Conservation (phyloP, 2,113 vertebrate genomes). For the Numenius arquata region DNA sequence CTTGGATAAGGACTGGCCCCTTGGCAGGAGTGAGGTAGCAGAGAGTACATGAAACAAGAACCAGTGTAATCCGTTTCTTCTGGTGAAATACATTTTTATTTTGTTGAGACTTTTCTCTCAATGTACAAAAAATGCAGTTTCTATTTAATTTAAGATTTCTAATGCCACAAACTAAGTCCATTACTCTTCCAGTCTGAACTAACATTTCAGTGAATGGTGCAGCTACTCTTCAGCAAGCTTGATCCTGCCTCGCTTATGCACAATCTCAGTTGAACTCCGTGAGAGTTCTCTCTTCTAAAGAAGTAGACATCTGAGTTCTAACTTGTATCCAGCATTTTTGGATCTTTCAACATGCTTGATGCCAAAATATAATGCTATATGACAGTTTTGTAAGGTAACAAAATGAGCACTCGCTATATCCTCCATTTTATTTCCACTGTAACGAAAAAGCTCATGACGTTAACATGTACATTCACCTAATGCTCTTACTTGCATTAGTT, state of each 20-base stretch:
- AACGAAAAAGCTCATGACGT: neutral
- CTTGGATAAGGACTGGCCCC: neutral
- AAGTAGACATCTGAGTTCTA: neutral
- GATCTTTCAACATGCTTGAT: neutral
- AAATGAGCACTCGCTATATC: neutral
- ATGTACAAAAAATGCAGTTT: neutral
- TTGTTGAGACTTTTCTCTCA: neutral
- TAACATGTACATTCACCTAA: neutral
- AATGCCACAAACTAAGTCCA: neutral
- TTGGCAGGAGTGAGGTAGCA: neutral
- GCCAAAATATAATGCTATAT: neutral
- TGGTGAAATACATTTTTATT: neutral
- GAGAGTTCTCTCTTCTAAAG: neutral
- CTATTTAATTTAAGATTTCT: neutral
- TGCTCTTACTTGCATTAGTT: neutral
- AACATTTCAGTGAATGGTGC: neutral
- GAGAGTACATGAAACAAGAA: neutral
- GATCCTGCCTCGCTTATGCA: neutral
- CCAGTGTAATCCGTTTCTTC: neutral
- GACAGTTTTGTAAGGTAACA: neutral
- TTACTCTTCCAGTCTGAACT: neutral
- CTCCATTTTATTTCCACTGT: neutral
- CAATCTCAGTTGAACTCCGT: neutral
- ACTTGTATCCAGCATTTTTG: neutral
- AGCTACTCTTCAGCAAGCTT: neutral